Evolutionary conservation across 2,888 invertebrate species (phyloP), one percentile per base, ranked within the genome.

Genomic region (Cremastobaeus sp.): DNA sequence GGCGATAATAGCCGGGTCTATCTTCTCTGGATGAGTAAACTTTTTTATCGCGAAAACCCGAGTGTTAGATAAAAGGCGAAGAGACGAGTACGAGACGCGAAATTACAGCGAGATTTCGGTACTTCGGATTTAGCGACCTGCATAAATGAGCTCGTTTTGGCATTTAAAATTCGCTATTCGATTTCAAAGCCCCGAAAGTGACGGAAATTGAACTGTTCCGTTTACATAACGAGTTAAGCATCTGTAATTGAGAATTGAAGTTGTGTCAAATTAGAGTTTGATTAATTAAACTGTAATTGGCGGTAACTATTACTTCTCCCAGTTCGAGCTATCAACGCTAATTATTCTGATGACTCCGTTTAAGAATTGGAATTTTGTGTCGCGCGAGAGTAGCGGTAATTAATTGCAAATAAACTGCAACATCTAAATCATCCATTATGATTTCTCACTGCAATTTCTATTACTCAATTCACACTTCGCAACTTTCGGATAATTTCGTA

Each of bases 271-370:
- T 66, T 66, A 66, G 48, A 45, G 50, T 59, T 59, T 59, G 45
- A 59, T 59, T 59, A 68, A 52, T 68, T 68, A 68, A 52, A 59
- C 25, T 45, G n/a, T 52, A 59, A 68, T 68, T 59, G 52, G 21
- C 52, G 59, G 52, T 68, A 68, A 68, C 59, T 52, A 43, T 45
- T 68, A 41, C 48, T 68, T 52, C 57, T 41, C 21, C 41, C 43
- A 59, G 50, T 60, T 60, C 45, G 52, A 59, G 18, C 59, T 59
- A 69, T 52, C 68, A 52, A 69, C 68, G 21, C 45, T 48, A 45
- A 69, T 66, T 66, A 66, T 66, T 66, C 66, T 55, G 66, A 66
- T 66, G 66, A 57, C 66, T 66, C 57, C 66, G 66, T 66, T 66
- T 48, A 66, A 50, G 66, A 66, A 57, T 66, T 57, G 66, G 66